Conservation (phyloP, 2,797 vertebrate species). For the Mus caroli region DNA sequence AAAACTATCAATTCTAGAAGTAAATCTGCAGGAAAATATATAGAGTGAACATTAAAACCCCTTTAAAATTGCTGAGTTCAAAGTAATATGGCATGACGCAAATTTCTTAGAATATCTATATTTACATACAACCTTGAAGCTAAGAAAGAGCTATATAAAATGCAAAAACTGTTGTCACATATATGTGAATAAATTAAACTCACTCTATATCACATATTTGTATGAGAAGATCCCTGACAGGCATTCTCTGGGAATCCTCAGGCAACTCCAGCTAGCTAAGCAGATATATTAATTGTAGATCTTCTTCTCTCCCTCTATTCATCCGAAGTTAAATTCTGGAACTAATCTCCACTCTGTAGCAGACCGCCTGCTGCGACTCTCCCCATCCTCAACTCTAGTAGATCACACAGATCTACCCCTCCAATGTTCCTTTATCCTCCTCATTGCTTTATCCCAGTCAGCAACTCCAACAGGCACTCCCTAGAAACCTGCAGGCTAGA, state of each 20-base stretch:
- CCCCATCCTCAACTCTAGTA: not conserved
- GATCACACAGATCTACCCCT: not conserved
- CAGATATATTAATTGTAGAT: not conserved
- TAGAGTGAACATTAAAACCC: conserved; percentile 27
- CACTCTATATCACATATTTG: not conserved
- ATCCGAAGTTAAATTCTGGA: too few relatives aligned
- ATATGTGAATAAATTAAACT: not conserved
- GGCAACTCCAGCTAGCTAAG: not conserved
- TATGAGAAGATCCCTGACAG: not conserved
- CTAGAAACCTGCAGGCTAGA: not conserved
- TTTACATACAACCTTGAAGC: not conserved
- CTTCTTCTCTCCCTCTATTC: not conserved
- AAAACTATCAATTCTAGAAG: conserved; percentile 34
- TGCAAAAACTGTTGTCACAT: not conserved
- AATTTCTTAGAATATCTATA: conserved; percentile 47
- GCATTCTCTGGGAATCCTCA: not conserved
- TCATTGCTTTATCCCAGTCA: not conserved
- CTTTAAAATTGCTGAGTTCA: conserved; percentile 23
- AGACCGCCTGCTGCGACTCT: not conserved
- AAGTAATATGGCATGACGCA: not conserved
- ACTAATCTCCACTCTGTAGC: not conserved
- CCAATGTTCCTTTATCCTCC: not conserved
- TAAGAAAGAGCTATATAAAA: conserved; percentile 8
- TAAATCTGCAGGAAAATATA: conserved; percentile 28
- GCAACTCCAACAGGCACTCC: not conserved